Percentiles rank a stretch among this genome's conserved stretches.
Conservation (phyloP, 2,797 vertebrate genomes). For the Prunella strophiata region DNA sequence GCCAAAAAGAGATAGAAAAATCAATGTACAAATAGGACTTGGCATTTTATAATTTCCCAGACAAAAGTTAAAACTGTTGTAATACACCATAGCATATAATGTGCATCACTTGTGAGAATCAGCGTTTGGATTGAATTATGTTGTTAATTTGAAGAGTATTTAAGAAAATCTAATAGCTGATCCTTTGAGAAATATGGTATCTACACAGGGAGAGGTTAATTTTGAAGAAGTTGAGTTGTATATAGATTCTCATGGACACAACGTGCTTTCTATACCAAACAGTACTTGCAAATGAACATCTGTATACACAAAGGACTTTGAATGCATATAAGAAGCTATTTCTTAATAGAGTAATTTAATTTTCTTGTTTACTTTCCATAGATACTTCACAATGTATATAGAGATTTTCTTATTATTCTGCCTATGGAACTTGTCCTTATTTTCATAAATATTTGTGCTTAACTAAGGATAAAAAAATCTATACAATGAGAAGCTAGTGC, state of each 20-base stretch:
- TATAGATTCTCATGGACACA: neutral
- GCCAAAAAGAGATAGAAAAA: neutral
- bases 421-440: fast-evolving
- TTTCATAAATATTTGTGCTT: neutral
- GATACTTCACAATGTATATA: neutral
- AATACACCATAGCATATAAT: neutral
- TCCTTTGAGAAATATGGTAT: neutral
- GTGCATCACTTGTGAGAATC: neutral
- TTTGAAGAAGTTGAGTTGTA: neutral
- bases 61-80: neutral
- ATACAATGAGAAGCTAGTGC: neutral
- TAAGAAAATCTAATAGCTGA: neutral
- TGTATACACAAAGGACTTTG: neutral
- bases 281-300: neutral
- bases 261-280: neutral
- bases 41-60: neutral
- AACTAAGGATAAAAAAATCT: neutral
- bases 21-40: neutral
- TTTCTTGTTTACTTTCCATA: neutral
- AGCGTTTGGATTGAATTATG: neutral
- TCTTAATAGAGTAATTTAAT: neutral
- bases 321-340: neutral
- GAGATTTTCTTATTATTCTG: neutral
- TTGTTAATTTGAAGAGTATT: neutral
- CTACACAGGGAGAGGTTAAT: neutral